phyloP scores from a whole-genome alignment of 2,888 invertebrate species.

The Bruchidius siliquastri region DNA sequence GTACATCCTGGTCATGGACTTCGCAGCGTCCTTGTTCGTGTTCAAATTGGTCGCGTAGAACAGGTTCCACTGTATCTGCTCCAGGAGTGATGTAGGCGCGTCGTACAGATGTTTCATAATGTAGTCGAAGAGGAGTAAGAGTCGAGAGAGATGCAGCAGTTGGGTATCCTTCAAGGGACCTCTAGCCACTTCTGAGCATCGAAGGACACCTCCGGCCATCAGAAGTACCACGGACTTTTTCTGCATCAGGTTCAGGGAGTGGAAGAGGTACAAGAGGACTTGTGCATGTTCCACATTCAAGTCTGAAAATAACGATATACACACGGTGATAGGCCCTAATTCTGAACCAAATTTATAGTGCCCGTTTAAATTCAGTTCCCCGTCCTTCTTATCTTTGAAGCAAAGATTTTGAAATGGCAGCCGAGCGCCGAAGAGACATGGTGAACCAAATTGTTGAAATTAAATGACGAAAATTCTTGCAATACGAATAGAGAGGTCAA shows the following conservation, averaged over 20 bases:
- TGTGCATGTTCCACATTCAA: slow-evolving; percentile 95
- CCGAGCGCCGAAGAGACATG: no score
- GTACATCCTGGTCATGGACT: slow-evolving; percentile 57
- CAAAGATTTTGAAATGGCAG: no score
- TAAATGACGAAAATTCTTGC: no score
- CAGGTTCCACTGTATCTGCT: slow-evolving; percentile 82
- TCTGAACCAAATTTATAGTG: no score
- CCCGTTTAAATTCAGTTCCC: no score
- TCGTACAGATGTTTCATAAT: slow-evolving; percentile 94
- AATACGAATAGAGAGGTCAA: no score
- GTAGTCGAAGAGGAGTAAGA: slow-evolving; percentile 86
- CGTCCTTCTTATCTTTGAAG: no score
- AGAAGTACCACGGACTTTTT: slow-evolving; percentile 88
- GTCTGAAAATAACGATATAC: slow-evolving; percentile 54
- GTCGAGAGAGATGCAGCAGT: slow-evolving; percentile 74
- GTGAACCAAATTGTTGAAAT: no score
- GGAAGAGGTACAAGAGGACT: slow-evolving; percentile 86
- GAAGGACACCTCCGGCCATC: slow-evolving; percentile 70
- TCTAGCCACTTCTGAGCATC: slow-evolving; percentile 62
- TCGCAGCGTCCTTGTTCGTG: slow-evolving; percentile 54
- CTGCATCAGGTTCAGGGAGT: slow-evolving; percentile 92
- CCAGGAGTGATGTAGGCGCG: slow-evolving; percentile 78
- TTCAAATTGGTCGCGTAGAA: slow-evolving; percentile 63
- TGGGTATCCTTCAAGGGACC: slow-evolving; percentile 61
- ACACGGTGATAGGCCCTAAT: no score